Conservation (phyloP, 2,797 vertebrate genomes). For the Dendrocincla tyrannina region DNA sequence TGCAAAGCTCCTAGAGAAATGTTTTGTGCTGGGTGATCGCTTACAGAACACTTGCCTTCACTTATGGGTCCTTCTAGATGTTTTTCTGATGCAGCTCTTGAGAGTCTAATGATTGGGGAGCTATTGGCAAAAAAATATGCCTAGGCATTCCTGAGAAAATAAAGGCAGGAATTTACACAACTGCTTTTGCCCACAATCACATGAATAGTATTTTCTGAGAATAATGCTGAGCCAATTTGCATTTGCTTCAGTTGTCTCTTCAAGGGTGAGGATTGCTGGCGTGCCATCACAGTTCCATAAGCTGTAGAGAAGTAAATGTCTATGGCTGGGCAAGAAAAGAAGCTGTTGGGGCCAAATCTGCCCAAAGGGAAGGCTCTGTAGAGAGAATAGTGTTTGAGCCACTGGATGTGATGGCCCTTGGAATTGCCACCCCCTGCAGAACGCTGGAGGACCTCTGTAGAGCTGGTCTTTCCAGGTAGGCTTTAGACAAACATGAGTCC, state of each 20-base stretch:
- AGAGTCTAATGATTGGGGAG: not conserved
- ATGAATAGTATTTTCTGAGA: not conserved
- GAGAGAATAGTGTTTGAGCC: not conserved
- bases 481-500: not conserved
- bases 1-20: not conserved
- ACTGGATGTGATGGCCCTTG: not conserved
- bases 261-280: not conserved
- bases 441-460: not conserved
- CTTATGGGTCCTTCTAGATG: not conserved
- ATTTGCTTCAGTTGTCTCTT: not conserved
- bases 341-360: not conserved
- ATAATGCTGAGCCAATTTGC: not conserved
- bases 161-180: not conserved
- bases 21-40: not conserved
- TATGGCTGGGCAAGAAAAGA: not conserved
- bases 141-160: not conserved
- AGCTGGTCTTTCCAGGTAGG: not conserved
- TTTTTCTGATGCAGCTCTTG: not conserved
- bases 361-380: not conserved
- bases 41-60: not conserved
- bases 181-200: not conserved
- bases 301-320: not conserved
- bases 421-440: not conserved
- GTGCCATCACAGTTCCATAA: not conserved
- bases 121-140: not conserved